phyloP scores from a whole-genome alignment of 2,113 vertebrate genomes.

The Clinocottus analis region DNA sequence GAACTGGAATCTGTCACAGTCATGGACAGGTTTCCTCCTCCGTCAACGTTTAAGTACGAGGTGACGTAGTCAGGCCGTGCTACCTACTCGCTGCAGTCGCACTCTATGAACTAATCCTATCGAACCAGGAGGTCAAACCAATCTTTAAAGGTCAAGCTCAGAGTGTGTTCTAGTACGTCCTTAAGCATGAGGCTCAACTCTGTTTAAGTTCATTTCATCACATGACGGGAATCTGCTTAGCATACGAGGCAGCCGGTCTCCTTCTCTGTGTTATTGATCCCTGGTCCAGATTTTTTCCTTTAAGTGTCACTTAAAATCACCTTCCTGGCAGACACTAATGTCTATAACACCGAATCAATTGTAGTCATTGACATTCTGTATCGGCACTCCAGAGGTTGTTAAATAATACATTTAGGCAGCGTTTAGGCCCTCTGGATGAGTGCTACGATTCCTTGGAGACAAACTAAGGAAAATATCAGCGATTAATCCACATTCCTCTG shows the following conservation, averaged over 20 bases:
- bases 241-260: constrained; percentile 48
- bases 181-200: constrained; percentile 27
- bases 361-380: constrained; percentile 53
- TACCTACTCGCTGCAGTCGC: not conserved
- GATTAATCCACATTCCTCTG: constrained; percentile 6
- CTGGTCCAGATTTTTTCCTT: constrained; percentile 31
- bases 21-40: not conserved
- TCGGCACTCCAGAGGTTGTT: constrained; percentile 2
- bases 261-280: constrained; percentile 46
- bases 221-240: constrained; percentile 49
- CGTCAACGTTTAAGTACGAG: not conserved
- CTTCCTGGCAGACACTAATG: constrained; percentile 39
- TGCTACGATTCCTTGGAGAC: constrained; percentile 24
- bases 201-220: constrained; percentile 57
- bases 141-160: constrained; percentile 32
- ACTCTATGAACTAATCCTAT: constrained; percentile 12
- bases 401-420: constrained; percentile 40
- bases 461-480: not conserved
- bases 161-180: constrained; percentile 18
- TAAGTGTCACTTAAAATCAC: constrained; percentile 54
- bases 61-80: not conserved
- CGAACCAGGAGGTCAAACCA: not conserved
- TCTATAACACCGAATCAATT: constrained; percentile 34
- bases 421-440: constrained; percentile 9
- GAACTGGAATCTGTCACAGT: not conserved